Evolutionary conservation across 2,888 invertebrate species (phyloP), one percentile per base, ranked within the genome.

Genomic region (Drosophila pegasa): DNA sequence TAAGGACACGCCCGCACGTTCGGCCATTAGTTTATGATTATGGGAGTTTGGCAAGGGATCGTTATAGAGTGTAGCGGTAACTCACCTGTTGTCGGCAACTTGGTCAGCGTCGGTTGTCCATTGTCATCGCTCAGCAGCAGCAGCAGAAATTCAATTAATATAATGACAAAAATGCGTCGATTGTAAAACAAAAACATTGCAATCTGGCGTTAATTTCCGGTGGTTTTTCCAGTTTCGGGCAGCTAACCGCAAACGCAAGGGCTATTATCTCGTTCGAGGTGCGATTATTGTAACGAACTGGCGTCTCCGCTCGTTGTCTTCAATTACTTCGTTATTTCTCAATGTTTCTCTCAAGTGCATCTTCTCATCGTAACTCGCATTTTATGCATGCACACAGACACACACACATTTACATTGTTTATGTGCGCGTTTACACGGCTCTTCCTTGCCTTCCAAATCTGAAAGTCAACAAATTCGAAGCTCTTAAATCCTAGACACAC

Each of bases 141-240:
- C 78, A 88, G 83, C 75, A 90, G 80, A 67, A 91, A 88, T 86
- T 87, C 90, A 88, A 91, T 90, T 86, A 94, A 93, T 93, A 94
- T 92, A 93, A 93, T 93, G 93, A 94, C 93, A 93, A 94, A 94
- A 93, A 94, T 95, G 68, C 77, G 79, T 94, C 94, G 94, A 75
- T 88, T 94, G 94, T 95, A 78, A 84, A 89, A 94, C 94, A 95
- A 94, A 94, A 94, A 94, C 94, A 95, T 94, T 95, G 95, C 95
- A 95, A 95, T 95, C 87, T 61, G 61, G 65, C 83, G 71, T 78
- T 59, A 54, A 41, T 68, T 82, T 75, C 78, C 66, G 40, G 63
- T 77, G 50, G 45, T 57, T 38, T 48, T 58, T 47, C 67, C 66
- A 69, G 56, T 63, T 58, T 59, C 47, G n/a, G 22, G 37, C 58